Percentiles rank a stretch among this genome's conserved stretches.
Conservation (phyloP, 1,140 invertebrate genomes). For the Hypsibius dujardini region DNA sequence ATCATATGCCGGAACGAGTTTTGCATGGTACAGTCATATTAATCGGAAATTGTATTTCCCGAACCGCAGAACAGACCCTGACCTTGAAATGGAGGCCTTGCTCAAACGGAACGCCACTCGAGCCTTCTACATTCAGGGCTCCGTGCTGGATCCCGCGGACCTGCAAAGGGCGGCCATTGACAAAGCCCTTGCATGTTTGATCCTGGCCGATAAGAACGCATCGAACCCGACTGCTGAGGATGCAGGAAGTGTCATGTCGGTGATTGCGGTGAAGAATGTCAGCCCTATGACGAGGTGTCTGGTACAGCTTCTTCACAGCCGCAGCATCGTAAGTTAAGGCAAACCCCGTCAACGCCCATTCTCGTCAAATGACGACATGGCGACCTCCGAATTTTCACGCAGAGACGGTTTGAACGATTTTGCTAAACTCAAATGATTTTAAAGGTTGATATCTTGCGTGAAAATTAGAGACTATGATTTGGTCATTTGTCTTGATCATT, state of each 20-base stretch:
- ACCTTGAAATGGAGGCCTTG: conserved; percentile 42
- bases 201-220: conserved; percentile 37
- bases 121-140: conserved; percentile 43
- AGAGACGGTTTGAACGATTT: no score
- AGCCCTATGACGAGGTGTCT: conserved; percentile 40
- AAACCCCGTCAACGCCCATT: conserved; percentile 16
- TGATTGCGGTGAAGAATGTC: conserved; percentile 44
- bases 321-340: conserved; percentile 35
- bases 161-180: conserved; percentile 39
- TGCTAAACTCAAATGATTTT: no score
- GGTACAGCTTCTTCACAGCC: conserved; percentile 43
- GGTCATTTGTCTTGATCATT: no score
- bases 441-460: no score
- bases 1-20: no score
- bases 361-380: no score
- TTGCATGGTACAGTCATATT: no score
- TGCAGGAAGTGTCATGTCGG: conserved; percentile 36
- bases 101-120: conserved; percentile 43
- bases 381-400: no score
- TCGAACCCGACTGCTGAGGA: conserved; percentile 43
- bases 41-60: no score
- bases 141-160: conserved; percentile 42
- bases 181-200: conserved; percentile 38
- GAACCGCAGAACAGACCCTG: conserved; percentile 28
- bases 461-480: no score